Base-by-base conservation (phyloP, 1,140 invertebrate species). In the Neomicropteryx cornuta region DNA sequence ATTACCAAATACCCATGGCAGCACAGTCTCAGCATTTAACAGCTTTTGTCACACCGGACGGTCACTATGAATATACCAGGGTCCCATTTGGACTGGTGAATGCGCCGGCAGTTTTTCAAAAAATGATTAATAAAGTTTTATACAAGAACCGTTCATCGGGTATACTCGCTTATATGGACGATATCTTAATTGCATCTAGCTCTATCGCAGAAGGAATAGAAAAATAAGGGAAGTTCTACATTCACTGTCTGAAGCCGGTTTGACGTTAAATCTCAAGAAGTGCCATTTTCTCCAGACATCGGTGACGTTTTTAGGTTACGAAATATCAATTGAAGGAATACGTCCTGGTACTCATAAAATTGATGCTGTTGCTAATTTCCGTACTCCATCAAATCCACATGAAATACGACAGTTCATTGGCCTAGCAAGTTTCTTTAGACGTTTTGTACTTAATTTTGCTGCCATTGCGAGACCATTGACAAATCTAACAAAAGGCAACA, bases 101-200 rank as follows among this genome's bases (percentile, higher is more conserved):
- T n/a, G n/a, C n/a, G n/a, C n/a, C n/a, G n/a, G n/a, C n/a, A n/a
- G n/a, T n/a, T n/a, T n/a, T n/a, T n/a, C n/a, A n/a, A n/a, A n/a
- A n/a, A n/a, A n/a, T n/a, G n/a, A n/a, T n/a, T n/a, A 18, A n/a
- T n/a, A n/a, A n/a, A n/a, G n/a, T n/a, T n/a, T n/a, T n/a, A n/a
- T n/a, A n/a, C n/a, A n/a, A n/a, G n/a, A n/a, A n/a, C n/a, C n/a
- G n/a, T n/a, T n/a, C n/a, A n/a, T n/a, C n/a, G n/a, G n/a, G n/a
- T n/a, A n/a, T n/a, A n/a, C n/a, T n/a, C 33, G 6, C 33, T 72
- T 51, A 51, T 34, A 23, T 51, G 23, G 47, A 51, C 38, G 49
- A 49, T 24, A 33, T 51, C 4, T 20, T 51, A 4, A 32, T 43
- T 14, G 36, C 38, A 18, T 22, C 33, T 16, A 41, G 22, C 18